Conservation (phyloP, 2,113 vertebrate species). For the Riparia riparia region DNA sequence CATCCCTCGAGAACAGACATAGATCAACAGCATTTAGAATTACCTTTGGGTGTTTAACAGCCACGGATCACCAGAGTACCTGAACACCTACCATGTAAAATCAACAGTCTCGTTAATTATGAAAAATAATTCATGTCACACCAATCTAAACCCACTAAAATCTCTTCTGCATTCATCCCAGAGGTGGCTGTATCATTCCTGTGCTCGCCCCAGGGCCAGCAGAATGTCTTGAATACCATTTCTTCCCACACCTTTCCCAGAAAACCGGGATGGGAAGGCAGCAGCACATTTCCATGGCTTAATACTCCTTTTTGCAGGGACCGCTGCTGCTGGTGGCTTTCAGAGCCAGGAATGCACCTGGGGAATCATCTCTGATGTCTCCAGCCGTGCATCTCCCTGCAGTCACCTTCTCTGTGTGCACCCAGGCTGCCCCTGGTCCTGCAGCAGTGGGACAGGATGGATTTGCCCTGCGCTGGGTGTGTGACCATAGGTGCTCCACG, state of each 20-base stretch:
- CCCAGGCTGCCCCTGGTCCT: not conserved
- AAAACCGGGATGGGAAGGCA: rapidly evolving
- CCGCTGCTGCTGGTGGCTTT: rapidly evolving
- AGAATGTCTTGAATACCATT: not conserved
- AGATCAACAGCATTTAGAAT: slow-evolving; percentile 63
- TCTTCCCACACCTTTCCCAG: not conserved
- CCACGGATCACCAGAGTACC: slow-evolving; percentile 49
- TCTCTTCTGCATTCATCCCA: not conserved
- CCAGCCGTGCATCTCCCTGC: rapidly evolving
- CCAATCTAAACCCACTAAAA: not conserved
- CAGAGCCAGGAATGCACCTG: not conserved
- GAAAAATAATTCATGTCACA: slow-evolving; percentile 56
- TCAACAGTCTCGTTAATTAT: slow-evolving; percentile 52
- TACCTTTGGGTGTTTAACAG: slow-evolving; percentile 53
- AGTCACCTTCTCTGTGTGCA: not conserved
- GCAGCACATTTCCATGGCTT: rapidly evolving
- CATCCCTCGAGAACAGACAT: slow-evolving; percentile 54
- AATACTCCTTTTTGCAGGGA: not conserved
- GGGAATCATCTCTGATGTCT: not conserved
- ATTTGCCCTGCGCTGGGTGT: not conserved
- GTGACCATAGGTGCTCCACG: rapidly evolving
- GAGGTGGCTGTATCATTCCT: not conserved
- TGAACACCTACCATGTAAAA: slow-evolving; percentile 62
- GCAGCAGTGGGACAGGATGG: not conserved
- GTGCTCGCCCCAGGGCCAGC: not conserved